A percentile compares a stretch with the other conserved stretches of the same genome.
Conservation (phyloP, 1,140 invertebrate genomes). For the Drosophila ananassae region DNA sequence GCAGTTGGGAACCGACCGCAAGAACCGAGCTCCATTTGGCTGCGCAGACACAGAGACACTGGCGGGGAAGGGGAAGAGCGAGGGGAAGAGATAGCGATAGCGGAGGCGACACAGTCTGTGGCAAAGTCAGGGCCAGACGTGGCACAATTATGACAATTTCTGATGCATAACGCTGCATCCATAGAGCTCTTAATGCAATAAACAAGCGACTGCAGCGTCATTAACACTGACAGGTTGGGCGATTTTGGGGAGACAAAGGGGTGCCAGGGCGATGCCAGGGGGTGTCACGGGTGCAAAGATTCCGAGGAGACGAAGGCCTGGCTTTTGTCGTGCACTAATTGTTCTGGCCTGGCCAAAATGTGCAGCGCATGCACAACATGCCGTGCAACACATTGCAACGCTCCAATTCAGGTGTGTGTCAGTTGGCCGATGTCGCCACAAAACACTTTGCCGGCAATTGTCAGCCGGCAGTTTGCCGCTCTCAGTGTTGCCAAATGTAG, state of each 20-base stretch:
- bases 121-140: conserved; percentile 69
- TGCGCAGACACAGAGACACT: conserved; percentile 2
- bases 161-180: conserved; percentile 74
- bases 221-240: conserved; percentile 63
- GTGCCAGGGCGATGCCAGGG: neutral
- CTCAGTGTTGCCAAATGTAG: neutral
- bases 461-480: conserved; percentile 39
- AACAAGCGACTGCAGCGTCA: conserved; percentile 65
- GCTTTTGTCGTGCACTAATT: conserved; percentile 77
- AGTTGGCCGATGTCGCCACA: conserved; percentile 73
- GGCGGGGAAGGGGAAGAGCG: conserved; percentile 35
- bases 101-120: conserved; percentile 5
- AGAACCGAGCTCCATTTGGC: conserved; percentile 49
- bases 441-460: conserved; percentile 81
- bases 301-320: conserved; percentile 21
- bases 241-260: neutral
- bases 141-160: conserved; percentile 82
- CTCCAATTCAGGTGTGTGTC: conserved; percentile 79
- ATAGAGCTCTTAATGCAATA: conserved; percentile 79
- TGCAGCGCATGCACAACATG: conserved; percentile 62
- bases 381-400: conserved; percentile 45
- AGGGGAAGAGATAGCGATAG: neutral
- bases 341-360: conserved; percentile 71
- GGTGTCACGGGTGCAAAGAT: neutral
- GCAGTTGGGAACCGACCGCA: conserved; percentile 29